Evolutionary conservation across 2,797 vertebrate species (phyloP), one percentile per base, ranked within the genome.

Genomic region (Orestias chungarensis): DNA sequence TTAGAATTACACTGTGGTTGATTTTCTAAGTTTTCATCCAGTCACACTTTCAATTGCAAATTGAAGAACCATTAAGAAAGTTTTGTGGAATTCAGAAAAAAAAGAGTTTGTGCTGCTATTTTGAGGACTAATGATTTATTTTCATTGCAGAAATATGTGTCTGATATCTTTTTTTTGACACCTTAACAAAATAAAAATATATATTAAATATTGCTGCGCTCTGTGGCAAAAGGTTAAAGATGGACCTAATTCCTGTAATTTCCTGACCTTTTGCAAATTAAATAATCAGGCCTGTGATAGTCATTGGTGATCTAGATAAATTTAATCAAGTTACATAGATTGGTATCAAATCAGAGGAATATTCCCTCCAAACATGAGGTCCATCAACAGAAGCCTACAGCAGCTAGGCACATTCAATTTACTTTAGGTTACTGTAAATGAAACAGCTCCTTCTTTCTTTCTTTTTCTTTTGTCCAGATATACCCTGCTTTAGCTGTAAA

Each of bases 361-460:
- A 75, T 74, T 44, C 31, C 43, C 25, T 65, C 29, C 46, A 38
- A 64, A 72, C 17, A 27, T 40, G 38, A 68, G 11, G 75, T 61
- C 71, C 62, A 31, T 71, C 79, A 76, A 43, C 52, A 33, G 61
- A 71, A 70, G 52, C n/a, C 59, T 31, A 65, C 67, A 79, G 69
- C 9, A 59, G 55, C 55, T 1, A 59, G 31, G 3, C 38, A 76
- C 71, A 49, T 61, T 77, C 47, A 61, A 74, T 73, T 87, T 68
- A 71, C 42, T 86, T 72, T 55, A 68, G 73, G 55, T 82, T 78
- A 46, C 47, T 47, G 69, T 81, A 70, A 77, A 23, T 72, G 59
- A 86, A 86, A 85, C 76, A 79, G 75, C 50, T 72, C 0, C 0
- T 85, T 80, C 69, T 54, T 80, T 25, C 73, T 74, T 79, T 77